Conservation (phyloP, 2,797 vertebrate genomes). For the Ciconia nigra region DNA sequence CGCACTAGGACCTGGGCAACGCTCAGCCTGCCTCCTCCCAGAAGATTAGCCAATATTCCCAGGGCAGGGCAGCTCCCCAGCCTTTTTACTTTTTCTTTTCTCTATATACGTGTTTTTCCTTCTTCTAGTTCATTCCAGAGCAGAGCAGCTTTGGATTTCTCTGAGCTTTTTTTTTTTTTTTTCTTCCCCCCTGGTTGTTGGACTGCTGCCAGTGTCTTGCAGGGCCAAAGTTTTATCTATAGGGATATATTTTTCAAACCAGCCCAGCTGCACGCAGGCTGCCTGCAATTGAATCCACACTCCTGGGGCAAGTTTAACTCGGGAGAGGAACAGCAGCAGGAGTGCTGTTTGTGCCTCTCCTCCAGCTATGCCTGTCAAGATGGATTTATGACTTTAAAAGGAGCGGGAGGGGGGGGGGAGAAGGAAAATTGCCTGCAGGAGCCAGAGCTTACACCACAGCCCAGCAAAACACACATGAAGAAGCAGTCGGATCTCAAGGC, state of each 20-base stretch:
- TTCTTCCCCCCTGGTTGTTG: background rate
- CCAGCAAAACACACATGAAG: background rate
- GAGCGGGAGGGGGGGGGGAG: background rate
- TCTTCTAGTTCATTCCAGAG: background rate
- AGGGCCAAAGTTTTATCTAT: slow-evolving; percentile 5
- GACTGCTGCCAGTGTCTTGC: background rate
- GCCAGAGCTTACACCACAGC: background rate
- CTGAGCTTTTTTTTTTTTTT: background rate
- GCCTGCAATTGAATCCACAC: background rate
- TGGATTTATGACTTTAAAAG: slow-evolving; percentile 45
- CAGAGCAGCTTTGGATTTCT: background rate
- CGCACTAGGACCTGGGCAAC: background rate
- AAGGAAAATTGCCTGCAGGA: background rate
- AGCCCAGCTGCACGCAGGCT: background rate
- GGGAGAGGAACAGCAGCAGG: background rate
- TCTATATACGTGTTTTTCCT: background rate
- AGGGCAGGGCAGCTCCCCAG: slow-evolving; percentile 32
- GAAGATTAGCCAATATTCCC: slow-evolving; percentile 38
- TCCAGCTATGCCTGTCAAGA: slow-evolving; percentile 20
- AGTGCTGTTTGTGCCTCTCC: background rate
- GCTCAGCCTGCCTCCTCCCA: slow-evolving; percentile 39
- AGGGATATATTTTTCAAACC: background rate
- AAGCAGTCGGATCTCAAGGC: background rate
- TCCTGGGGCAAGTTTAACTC: background rate
- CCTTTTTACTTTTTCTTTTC: background rate